These are phyloP conservation scores for Acanthosepion pharaonis DNA, from an alignment of 2,888 invertebrate genomes.

Conservation along the genomic window DNA sequence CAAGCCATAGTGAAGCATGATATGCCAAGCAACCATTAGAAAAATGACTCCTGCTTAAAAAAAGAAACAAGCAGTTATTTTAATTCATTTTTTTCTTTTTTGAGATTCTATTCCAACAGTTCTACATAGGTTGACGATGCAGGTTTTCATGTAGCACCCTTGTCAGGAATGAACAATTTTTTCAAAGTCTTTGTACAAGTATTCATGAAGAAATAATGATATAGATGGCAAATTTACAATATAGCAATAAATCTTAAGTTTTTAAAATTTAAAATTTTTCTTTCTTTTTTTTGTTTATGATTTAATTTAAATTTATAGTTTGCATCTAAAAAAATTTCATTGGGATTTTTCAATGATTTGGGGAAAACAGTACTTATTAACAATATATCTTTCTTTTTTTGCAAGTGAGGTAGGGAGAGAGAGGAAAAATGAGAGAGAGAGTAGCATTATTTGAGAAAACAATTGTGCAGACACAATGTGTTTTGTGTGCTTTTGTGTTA, in stretches of 20 bases:
- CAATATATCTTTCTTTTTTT: background rate
- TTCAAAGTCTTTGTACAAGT: constrained; percentile 21
- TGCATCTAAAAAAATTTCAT: background rate
- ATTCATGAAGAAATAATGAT: background rate
- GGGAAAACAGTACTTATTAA: background rate
- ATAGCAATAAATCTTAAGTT: constrained; percentile 33
- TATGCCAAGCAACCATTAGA: background rate
- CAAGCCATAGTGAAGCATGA: background rate
- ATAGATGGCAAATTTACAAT: constrained; percentile 6
- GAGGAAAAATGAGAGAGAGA: background rate
- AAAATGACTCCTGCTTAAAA: background rate
- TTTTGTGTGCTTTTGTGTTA: background rate
- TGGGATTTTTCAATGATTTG: background rate
- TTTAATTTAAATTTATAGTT: background rate
- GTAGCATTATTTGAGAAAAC: constrained; percentile 2
- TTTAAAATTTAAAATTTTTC: background rate
- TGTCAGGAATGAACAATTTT: constrained; percentile 3
- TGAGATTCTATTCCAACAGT: constrained; percentile 41
- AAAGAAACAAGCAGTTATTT: constrained; percentile 20
- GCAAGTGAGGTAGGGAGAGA: background rate
- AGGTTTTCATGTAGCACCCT: constrained; percentile 41
- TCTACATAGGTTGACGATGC: constrained; percentile 40
- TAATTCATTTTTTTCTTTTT: background rate
- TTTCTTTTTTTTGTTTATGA: background rate
- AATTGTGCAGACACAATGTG: constrained; percentile 33